Evolutionary conservation across 2,888 invertebrate genomes (phyloP).

Genomic region (Plusia festucae): DNA sequence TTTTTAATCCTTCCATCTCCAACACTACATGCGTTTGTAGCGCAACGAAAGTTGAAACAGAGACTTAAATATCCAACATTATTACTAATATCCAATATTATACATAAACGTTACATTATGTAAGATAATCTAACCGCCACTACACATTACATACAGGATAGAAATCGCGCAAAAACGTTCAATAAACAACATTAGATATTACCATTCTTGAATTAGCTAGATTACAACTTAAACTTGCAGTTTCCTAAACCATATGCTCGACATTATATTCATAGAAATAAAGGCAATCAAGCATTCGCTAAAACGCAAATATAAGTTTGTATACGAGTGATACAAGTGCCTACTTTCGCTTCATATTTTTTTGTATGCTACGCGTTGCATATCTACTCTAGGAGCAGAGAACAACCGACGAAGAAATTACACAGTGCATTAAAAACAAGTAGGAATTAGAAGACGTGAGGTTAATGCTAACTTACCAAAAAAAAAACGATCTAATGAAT

Average conservation of each 20-base stretch:
- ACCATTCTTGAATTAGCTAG: constrained; percentile 44
- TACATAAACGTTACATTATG: not conserved
- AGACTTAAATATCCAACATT: not conserved
- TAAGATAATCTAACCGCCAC: not conserved
- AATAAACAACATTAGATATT: constrained; percentile 22
- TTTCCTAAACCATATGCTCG: constrained; percentile 13
- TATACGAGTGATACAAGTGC: constrained; percentile 26
- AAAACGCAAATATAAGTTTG: constrained; percentile 44
- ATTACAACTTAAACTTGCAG: constrained; percentile 25
- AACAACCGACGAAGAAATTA: too few species aligned
- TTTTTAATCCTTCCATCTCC: too few species aligned
- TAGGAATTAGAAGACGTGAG: too few species aligned
- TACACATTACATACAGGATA: constrained; percentile 57
- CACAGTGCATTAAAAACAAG: too few species aligned
- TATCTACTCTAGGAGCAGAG: constrained; percentile 18
- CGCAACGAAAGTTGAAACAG: too few species aligned
- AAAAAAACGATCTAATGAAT: too few species aligned
- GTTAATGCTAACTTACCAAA: too few species aligned
- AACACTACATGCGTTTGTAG: too few species aligned
- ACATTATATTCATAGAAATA: constrained; percentile 21
- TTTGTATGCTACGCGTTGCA: constrained; percentile 39
- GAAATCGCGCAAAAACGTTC: constrained; percentile 63
- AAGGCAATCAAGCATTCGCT: constrained; percentile 13
- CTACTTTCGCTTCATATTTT: constrained; percentile 50
- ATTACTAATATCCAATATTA: not conserved